These are phyloP conservation scores for Emys orbicularis DNA, from an alignment of 2,797 vertebrate species.

Conservation along the genomic window DNA sequence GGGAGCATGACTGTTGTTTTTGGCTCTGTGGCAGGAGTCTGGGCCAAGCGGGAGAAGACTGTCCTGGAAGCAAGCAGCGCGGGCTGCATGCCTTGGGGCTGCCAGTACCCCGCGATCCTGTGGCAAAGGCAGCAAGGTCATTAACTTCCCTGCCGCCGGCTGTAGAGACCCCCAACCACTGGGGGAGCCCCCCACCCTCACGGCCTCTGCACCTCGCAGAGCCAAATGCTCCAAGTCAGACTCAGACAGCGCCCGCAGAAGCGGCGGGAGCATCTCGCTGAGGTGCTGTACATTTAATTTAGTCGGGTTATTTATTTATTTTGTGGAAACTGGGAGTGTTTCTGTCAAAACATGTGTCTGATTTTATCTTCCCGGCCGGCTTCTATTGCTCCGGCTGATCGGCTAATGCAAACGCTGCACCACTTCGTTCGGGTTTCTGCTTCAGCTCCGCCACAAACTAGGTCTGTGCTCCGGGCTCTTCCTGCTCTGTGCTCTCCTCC, in stretches of 20 bases:
- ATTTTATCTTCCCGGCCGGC: slow-evolving; percentile 52
- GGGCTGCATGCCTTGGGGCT: neutral
- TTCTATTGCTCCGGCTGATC: slow-evolving; percentile 24
- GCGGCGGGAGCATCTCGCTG: slow-evolving; percentile 11
- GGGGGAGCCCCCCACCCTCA: too few relatives aligned
- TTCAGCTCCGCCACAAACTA: slow-evolving; percentile 51
- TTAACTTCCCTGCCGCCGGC: neutral
- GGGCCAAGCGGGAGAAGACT: neutral
- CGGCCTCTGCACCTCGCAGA: too few relatives aligned
- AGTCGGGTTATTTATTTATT: neutral
- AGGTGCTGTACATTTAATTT: neutral
- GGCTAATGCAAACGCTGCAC: slow-evolving; percentile 42
- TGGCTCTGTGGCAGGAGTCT: too few relatives aligned
- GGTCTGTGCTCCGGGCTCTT: neutral
- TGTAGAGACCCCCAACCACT: too few relatives aligned
- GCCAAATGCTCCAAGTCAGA: neutral
- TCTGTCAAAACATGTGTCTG: slow-evolving; percentile 53
- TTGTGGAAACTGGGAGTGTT: neutral
- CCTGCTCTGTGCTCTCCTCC: neutral
- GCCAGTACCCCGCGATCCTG: neutral
- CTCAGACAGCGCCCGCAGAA: neutral
- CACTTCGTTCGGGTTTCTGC: slow-evolving; percentile 37
- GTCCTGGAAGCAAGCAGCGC: too few relatives aligned
- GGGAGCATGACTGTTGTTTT: too few relatives aligned
- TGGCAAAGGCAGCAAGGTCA: neutral